Evolutionary conservation across 2,888 invertebrate genomes (phyloP), one percentile per base, ranked within the genome.

Genomic region (Ophioninae sp.): DNA sequence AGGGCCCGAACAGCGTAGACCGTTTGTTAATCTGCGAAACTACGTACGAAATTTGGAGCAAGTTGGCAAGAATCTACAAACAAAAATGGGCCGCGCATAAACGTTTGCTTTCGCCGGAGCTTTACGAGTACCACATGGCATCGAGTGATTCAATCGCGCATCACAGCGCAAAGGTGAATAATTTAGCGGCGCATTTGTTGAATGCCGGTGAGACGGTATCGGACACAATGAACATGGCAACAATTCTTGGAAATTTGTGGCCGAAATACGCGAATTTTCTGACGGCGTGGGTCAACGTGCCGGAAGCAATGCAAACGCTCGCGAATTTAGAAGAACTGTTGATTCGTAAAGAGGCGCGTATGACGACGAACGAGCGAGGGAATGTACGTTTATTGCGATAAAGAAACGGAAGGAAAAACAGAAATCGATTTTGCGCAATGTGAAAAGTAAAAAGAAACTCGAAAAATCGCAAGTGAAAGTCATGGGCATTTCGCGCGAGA

Each of bases 1-100:
- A 0, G 82, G 79, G 44, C 67, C 79, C 22, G 59, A 79, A 30
- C 73, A 82, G 22, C 6, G 56, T 30, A 30, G 67, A 51, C 79
- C 79, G 63, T 30, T 82, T n/a, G 17, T 37, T 82, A 0, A 79
- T n/a, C 6, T 83, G 76, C 22, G 58, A 22, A 7, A 61, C 61
- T 0, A 41, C 72, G 1, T 39, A 39, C 2, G n/a, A 72, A 30
- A 44, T 72, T 59, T 72, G 72, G 72, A 3, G 2, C 6, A 72
- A 61, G 13, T 61, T 72, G 13, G 13, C 39, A 5, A 17, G 30
- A 0, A 6, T 72, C 0, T 61, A 72, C 22, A 61, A 72, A n/a
- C 61, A 72, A 20, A 72, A 59, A 41, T 39, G 20, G 0, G 72
- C 30, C 2, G 39, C 72, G 41, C 61, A 72, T 20, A 72, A 72